A percentile compares a stretch with the other conserved stretches of the same genome.
Evolutionary conservation across 2,113 vertebrate genomes (phyloP).

Genomic region (Rhea americana): DNA sequence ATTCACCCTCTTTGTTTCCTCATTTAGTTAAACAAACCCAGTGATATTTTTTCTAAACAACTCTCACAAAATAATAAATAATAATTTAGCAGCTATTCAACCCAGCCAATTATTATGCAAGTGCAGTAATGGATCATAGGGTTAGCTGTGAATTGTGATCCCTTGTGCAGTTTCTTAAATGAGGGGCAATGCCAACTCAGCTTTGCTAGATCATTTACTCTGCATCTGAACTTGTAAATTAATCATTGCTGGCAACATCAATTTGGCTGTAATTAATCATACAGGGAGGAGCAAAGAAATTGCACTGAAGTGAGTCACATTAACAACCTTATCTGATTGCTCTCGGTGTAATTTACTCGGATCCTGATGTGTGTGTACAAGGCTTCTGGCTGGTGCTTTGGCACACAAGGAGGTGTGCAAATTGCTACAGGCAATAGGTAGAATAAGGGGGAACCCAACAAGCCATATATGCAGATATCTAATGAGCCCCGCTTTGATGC

Average conservation of each 20-base stretch:
- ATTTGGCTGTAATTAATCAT: constrained; percentile 82
- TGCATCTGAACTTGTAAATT: constrained; percentile 78
- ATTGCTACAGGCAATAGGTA: background rate
- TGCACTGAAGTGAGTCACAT: constrained; percentile 69
- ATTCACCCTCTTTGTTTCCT: background rate
- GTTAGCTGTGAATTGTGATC: constrained; percentile 43
- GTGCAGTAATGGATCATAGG: background rate
- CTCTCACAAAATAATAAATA: constrained; percentile 33
- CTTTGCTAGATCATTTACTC: constrained; percentile 78
- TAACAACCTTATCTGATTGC: constrained; percentile 76
- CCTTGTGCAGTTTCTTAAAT: constrained; percentile 68
- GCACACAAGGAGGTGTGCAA: constrained; percentile 25
- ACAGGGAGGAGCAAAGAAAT: constrained; percentile 74
- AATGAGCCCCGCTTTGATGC: background rate
- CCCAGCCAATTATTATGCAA: constrained; percentile 34
- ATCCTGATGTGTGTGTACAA: constrained; percentile 63
- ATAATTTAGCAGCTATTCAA: constrained; percentile 24
- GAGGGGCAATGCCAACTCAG: constrained; percentile 69
- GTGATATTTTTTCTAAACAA: background rate
- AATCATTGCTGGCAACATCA: constrained; percentile 81
- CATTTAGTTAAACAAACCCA: background rate
- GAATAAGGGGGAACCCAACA: background rate
- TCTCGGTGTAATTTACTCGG: constrained; percentile 72
- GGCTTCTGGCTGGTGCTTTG: constrained; percentile 45
- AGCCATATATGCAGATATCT: background rate